A percentile compares a stretch with the other conserved stretches of the same genome.
Evolutionary conservation across 2,888 invertebrate genomes (phyloP).

Genomic region (Loripinus fragilis): DNA sequence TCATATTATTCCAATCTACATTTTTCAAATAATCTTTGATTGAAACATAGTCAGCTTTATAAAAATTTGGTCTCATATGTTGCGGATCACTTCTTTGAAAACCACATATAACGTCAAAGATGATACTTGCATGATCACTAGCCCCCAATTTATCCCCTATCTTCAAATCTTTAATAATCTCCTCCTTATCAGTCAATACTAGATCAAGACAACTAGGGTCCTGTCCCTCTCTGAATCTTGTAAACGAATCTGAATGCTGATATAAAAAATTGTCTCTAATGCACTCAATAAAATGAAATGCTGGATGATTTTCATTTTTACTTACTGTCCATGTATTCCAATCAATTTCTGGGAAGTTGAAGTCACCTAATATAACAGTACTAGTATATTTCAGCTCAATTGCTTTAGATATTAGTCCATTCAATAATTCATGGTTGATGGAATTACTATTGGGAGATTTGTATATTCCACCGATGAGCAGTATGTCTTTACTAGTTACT

Average conservation of each 20-base stretch:
- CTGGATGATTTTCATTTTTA: conserved; percentile 23
- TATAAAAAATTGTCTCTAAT: conserved; percentile 18
- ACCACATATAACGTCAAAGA: neutral
- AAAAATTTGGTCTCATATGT: neutral
- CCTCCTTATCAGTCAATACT: conserved; percentile 16
- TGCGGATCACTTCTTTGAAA: neutral
- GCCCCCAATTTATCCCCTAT: no score
- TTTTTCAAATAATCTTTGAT: no score
- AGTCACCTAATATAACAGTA: conserved; percentile 21
- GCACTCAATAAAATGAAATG: conserved; percentile 22
- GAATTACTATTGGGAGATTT: conserved; percentile 9
- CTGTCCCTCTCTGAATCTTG: conserved; percentile 10
- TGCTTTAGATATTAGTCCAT: conserved; percentile 4
- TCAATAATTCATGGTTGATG: conserved; percentile 6
- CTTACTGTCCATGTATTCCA: conserved; percentile 10
- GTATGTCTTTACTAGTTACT: neutral
- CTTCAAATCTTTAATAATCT: conserved; percentile 9
- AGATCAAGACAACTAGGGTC: no score
- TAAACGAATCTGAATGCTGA: neutral
- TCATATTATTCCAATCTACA: no score
- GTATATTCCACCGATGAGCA: conserved; percentile 18
- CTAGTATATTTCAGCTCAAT: neutral
- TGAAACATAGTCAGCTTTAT: no score
- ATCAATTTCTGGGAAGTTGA: conserved; percentile 35
- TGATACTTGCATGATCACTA: conserved; percentile 18